Base-by-base conservation (phyloP, 2,888 invertebrate genomes). In the Torymus auratus region DNA sequence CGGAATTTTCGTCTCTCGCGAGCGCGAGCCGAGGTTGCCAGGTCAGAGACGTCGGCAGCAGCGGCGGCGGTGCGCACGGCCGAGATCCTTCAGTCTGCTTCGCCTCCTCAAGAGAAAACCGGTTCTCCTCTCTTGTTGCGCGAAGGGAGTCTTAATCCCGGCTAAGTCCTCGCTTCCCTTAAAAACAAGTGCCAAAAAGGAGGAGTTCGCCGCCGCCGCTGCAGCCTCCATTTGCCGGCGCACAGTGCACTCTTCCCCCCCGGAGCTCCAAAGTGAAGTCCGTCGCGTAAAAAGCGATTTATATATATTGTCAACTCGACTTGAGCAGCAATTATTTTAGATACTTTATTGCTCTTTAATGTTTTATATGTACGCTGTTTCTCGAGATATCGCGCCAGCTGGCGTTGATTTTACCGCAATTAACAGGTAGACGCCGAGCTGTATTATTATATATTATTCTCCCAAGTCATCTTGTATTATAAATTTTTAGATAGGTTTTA, bases 1-100 rank as follows among this genome's bases (percentile, higher is more conserved):
- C 52, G 60, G 67, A 78, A 72, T 72, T 78, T 78, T 78, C 71
- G 78, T 60, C 60, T 5, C 55, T 53, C 11, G 17, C 53, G 52
- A 17, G 14, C 68, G 28, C 14, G 14, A 41, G 14, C n/a, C 28
- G 28, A 28, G 28, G 28, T 28, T 28, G 28, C 28, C 28, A 28
- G 28, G 28, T 12, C 14, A 23, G 62, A 55, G 23, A 15, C 52
- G 55, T n/a, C 20, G 23, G 73, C 62, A 61, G 61, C 64, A 15
- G 28, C 28, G 28, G 28, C 7, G 28, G 28, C 28, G 28, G 28
- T 4, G 28, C 28, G 28, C 28, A 7, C 28, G 28, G 28, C 28
- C 60, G 60, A 5, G 56, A 65, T 78, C 53, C 58, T 67, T 77
- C 58, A 17, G 15, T 17, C 28, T 28, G 28, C 28, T 28, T 28